Evolutionary conservation across 2,888 invertebrate genomes (phyloP), one percentile per base, ranked within the genome.

Genomic region (Lagria hirta): DNA sequence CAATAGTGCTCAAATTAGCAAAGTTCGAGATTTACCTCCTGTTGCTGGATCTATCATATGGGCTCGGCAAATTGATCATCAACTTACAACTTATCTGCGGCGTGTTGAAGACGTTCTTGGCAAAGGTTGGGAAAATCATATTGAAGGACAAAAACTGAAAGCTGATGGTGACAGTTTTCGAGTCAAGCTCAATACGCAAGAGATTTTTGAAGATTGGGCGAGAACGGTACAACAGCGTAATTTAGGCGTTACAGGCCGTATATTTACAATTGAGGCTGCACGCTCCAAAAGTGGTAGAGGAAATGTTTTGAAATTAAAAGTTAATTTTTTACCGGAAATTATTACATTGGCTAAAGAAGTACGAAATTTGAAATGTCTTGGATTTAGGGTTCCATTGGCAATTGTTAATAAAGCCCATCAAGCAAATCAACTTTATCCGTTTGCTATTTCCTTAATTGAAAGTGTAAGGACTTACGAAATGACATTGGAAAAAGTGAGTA

Each of bases 401-500:
- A 98, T 99, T 54, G 96, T 99, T 16, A 99, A 99, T 75, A 98
- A 97, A 71, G 98, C 99, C 3, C 98, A 99, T 73, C 96, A 96
- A 70, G 97, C 97, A 1, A 97, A 97, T 72, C 95, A 96, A 69
- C 83, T 97, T 7, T 99, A 99, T 71, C 99, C 99, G 0, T 98
- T 93, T 75, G 99, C 98, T 10, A 98, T 99, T 62, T 98, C 97
- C 1, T 79, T 99, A 51, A 96, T 97, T 61, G 98, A 98, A 74
- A 96, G 95, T 70, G 92, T 97, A 18, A 82, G 94, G 53, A 96
- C 97, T 0, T 99, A 98, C 68, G 96, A 98, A 69, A 84, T 95
- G 66, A 96, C 97, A 3, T 77, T 97, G 66, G 96, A 97, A 73
- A 97, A 96, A 86, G 93, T 97, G 78, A 73, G 72, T 43, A 21